Conservation (phyloP, 2,888 invertebrate species). For the Hyposoter dolosus region DNA sequence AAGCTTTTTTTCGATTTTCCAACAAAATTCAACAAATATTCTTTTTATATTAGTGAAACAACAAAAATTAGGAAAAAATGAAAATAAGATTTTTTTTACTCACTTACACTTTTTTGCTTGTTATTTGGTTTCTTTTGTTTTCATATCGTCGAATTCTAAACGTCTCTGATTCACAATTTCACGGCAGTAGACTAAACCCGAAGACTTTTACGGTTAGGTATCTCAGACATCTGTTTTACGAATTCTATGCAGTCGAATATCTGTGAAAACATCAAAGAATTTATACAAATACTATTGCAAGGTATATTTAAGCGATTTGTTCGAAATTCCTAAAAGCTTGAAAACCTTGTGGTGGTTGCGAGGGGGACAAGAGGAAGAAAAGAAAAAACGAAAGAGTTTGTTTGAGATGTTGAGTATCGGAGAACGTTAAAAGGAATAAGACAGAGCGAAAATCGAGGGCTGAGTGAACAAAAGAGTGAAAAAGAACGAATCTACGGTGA, state of each 20-base stretch:
- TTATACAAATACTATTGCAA: slow-evolving; percentile 18
- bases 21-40: not conserved
- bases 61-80: not conserved
- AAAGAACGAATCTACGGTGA: slow-evolving; percentile 8
- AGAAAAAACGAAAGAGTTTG: slow-evolving; percentile 8
- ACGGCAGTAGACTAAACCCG: not conserved
- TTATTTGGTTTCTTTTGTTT: not conserved
- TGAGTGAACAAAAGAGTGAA: slow-evolving; percentile 31
- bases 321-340: slow-evolving; percentile 39
- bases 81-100: not conserved
- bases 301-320: slow-evolving; percentile 14
- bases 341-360: slow-evolving; percentile 6
- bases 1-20: not conserved
- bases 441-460: slow-evolving; percentile 42
- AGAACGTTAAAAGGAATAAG: slow-evolving; percentile 37
- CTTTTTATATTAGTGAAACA: too few species aligned
- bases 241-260: slow-evolving; percentile 26
- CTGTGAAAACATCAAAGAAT: slow-evolving; percentile 37
- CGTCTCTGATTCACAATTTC: slow-evolving; percentile 7
- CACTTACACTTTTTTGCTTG: not conserved
- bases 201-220: slow-evolving; percentile 1
- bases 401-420: slow-evolving; percentile 17
- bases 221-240: slow-evolving; percentile 7
- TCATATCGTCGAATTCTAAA: not conserved
- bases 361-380: slow-evolving; percentile 10